Base-by-base conservation (phyloP, 2,113 vertebrate genomes). In the Ciconia boyciana region DNA sequence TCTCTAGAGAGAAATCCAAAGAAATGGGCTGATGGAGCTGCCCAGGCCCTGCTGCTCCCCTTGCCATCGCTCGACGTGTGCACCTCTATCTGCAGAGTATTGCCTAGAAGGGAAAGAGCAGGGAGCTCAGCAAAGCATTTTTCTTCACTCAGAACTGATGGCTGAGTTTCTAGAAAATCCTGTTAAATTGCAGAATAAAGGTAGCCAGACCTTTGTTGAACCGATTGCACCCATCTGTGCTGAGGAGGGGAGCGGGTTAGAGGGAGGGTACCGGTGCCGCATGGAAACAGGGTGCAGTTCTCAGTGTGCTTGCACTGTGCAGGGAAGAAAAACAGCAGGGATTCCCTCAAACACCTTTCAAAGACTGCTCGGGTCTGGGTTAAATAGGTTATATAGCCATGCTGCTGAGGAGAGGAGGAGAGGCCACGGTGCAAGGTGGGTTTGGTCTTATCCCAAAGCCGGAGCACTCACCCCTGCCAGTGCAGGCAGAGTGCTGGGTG, bases 171-270 rank as follows among this genome's bases (percentile, higher is more conserved):
- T 93, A 49, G 34, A 58, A 91, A 61, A 69, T 85, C 83, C 51
- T 55, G 11, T 32, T 92, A 87, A 96, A 82, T 16, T 70, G 26
- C 55, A 75, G 46, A 66, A 60, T 65, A 34, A 69, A 64, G 57
- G 28, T 39, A 66, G 39, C 65, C 7, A 4, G 55, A 48, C 32
- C 46, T 48, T 64, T 29, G 49, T 32, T 74, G 34, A 66, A 13
- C 41, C 0, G 2, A 6, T 89, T 2, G 3, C 17, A 32, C 16
- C 19, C 0, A 0, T 26, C 17, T 12, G 41, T 77, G 58, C n/a
- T 44, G n/a, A n/a, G 66, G 57, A 83, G 66, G 8, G 61, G 65
- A 83, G 54, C 12, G 19, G n/a, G 49, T 31, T 32, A n/a, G 34
- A 41, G 68, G 57, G 31, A 48, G 46, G 31, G 21, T 46, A 13